Evolutionary conservation across 2,113 vertebrate species (phyloP).

Genomic region (Malurus melanocephalus): DNA sequence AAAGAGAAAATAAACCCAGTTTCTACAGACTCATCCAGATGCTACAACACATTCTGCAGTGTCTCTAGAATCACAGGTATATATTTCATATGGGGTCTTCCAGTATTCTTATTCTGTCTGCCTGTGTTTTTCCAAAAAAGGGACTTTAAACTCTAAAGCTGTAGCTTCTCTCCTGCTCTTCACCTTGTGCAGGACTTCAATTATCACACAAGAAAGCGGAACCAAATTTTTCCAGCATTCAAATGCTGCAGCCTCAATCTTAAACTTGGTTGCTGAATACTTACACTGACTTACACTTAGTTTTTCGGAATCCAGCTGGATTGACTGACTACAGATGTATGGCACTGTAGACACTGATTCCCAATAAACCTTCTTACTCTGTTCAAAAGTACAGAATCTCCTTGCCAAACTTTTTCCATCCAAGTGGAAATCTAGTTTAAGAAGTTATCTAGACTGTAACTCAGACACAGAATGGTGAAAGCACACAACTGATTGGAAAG

Average conservation of each 20-base stretch:
- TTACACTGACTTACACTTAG: background rate
- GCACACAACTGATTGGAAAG: background rate
- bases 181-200: background rate
- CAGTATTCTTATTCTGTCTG: background rate
- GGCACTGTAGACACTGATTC: background rate
- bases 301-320: background rate
- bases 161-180: background rate
- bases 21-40: background rate
- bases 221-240: background rate
- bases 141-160: fast-evolving
- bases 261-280: background rate
- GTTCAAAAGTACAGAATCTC: background rate
- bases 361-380: background rate
- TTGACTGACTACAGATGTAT: background rate
- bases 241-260: background rate
- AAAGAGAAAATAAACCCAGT: background rate
- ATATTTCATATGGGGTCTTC: background rate
- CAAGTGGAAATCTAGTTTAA: background rate
- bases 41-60: background rate
- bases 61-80: background rate
- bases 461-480: background rate
- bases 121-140: background rate
- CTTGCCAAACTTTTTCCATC: background rate
- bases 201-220: background rate
- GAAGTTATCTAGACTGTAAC: background rate